phyloP scores from a whole-genome alignment of 2,888 invertebrate species.

The Hydroisotoma schaefferi region DNA sequence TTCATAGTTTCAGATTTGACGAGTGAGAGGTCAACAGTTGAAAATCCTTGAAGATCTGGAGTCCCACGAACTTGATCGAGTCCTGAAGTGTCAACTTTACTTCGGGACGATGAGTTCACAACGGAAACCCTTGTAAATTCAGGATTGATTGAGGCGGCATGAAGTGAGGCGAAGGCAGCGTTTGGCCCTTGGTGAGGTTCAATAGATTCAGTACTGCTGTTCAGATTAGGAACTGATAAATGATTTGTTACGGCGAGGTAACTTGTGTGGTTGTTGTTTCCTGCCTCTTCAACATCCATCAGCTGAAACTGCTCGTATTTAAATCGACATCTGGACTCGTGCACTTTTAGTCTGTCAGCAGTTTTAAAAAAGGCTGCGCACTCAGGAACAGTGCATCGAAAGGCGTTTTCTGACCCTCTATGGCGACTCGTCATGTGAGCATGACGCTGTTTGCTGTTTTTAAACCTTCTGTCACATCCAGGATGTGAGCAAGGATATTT shows the following conservation, averaged over 20 bases:
- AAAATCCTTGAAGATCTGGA: conserved; percentile 24
- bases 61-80: neutral
- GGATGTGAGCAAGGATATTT: conserved; percentile 35
- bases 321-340: conserved; percentile 37
- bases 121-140: neutral
- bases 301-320: conserved; percentile 34
- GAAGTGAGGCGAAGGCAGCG: neutral
- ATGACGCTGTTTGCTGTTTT: conserved; percentile 37
- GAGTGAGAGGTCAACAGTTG: conserved; percentile 32
- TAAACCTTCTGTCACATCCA: conserved; percentile 35
- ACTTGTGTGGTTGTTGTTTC: neutral
- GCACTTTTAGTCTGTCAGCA: conserved; percentile 34
- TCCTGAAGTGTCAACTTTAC: neutral
- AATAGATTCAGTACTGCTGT: neutral
- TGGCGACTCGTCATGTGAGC: conserved; percentile 36
- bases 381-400: conserved; percentile 37
- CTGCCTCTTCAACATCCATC: conserved; percentile 29
- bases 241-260: neutral
- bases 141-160: conserved; percentile 4
- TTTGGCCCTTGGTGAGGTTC: conserved; percentile 4
- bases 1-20: conserved; percentile 27
- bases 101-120: neutral
- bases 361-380: conserved; percentile 35
- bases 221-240: neutral
- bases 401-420: conserved; percentile 30